Evolutionary conservation across 2,113 vertebrate species (phyloP).

Genomic region (Cephalopholis sonnerati): DNA sequence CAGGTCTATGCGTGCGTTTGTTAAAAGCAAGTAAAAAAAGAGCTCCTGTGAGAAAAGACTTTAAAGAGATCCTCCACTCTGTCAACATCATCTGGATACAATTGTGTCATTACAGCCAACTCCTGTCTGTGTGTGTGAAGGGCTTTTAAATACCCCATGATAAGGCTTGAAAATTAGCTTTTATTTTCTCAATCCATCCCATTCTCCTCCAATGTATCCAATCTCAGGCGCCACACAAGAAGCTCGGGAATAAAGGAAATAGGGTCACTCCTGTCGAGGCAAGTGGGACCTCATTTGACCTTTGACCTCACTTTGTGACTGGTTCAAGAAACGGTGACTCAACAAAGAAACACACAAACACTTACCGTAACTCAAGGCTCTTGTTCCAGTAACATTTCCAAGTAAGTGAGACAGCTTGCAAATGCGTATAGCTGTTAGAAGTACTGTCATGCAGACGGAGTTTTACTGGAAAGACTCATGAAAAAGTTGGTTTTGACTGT

Average conservation of each 20-base stretch:
- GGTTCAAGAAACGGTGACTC: slow-evolving; percentile 57
- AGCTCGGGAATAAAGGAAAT: slow-evolving; percentile 57
- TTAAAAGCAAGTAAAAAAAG: slow-evolving; percentile 22
- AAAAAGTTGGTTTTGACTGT: slow-evolving; percentile 3
- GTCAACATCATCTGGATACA: slow-evolving; percentile 81
- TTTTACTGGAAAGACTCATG: slow-evolving; percentile 48
- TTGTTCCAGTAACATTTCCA: slow-evolving; percentile 65
- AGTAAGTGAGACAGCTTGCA: slow-evolving; percentile 38
- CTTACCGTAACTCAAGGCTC: slow-evolving; percentile 73
- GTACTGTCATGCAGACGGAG: slow-evolving; percentile 18
- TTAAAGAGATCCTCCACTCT: slow-evolving; percentile 50
- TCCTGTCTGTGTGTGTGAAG: slow-evolving; percentile 65
- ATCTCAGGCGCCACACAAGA: slow-evolving; percentile 78
- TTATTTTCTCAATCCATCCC: slow-evolving; percentile 42
- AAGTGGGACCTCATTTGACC: slow-evolving; percentile 63
- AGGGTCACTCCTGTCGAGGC: slow-evolving; percentile 23
- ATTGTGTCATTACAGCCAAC: slow-evolving; percentile 77
- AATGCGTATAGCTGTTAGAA: slow-evolving; percentile 32
- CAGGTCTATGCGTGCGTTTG: slow-evolving; percentile 38
- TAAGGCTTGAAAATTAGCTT: slow-evolving; percentile 63
- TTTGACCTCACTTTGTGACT: slow-evolving; percentile 68
- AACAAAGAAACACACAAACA: slow-evolving; percentile 59
- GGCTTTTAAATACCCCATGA: slow-evolving; percentile 63
- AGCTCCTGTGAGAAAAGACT: slow-evolving; percentile 54
- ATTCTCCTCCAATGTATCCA: slow-evolving; percentile 7